phyloP scores from a whole-genome alignment of 1,140 invertebrate genomes.

The Mercenaria mercenaria region DNA sequence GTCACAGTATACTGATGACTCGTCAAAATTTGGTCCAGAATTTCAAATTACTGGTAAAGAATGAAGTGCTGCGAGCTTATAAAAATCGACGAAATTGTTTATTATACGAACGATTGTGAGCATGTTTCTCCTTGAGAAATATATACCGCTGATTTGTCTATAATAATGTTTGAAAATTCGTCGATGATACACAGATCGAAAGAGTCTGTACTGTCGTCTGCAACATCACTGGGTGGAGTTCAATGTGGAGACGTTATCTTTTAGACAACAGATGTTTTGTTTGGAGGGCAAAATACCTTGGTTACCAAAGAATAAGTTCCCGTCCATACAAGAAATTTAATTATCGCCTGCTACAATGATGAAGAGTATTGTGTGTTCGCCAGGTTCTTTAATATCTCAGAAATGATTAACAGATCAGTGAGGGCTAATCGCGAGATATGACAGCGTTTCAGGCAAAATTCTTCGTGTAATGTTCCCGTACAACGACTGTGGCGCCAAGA shows the following conservation, averaged over 20 bases:
- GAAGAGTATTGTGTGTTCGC: background rate
- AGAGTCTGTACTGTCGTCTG: no score
- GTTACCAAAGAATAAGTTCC: constrained; percentile 43
- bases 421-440: constrained; percentile 3
- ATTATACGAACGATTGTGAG: no score
- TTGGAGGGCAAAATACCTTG: constrained; percentile 37
- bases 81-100: background rate
- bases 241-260: constrained; percentile 43
- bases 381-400: constrained; percentile 19
- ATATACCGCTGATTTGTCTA: background rate
- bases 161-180: background rate
- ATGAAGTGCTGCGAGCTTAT: background rate
- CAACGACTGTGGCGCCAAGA: constrained; percentile 4
- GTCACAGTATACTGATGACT: no score
- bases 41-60: background rate
- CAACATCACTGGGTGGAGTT: constrained; percentile 9
- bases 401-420: constrained; percentile 10
- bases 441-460: background rate
- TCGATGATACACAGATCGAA: no score
- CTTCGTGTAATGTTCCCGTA: background rate
- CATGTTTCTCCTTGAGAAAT: background rate
- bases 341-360: constrained; percentile 29
- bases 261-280: constrained; percentile 51
- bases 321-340: constrained; percentile 39
- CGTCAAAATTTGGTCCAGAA: background rate